phyloP scores from a whole-genome alignment of 2,797 vertebrate species.

The Chaetophractus vellerosus region DNA sequence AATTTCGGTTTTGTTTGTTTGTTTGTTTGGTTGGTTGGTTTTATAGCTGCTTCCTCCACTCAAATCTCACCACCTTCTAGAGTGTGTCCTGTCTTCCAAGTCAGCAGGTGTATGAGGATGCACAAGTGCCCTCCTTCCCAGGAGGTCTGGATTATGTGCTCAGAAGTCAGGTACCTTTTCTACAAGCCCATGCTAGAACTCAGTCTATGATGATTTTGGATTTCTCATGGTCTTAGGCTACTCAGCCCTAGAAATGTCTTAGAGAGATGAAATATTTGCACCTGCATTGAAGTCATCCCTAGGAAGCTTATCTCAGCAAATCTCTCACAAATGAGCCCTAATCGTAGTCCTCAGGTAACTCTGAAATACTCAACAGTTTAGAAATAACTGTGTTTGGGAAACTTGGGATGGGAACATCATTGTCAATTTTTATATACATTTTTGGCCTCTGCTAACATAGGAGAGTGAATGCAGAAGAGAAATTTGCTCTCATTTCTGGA shows the following conservation, averaged over 20 bases:
- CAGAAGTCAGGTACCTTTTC: slow-evolving; percentile 37
- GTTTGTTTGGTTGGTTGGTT: too few species aligned
- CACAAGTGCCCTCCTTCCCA: neutral
- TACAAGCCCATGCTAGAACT: neutral
- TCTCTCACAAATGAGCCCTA: neutral
- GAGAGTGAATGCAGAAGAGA: slow-evolving; percentile 36
- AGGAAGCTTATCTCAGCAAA: slow-evolving; percentile 32
- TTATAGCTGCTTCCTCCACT: neutral
- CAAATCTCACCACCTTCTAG: neutral
- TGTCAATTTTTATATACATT: slow-evolving; percentile 15
- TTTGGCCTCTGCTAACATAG: slow-evolving; percentile 1
- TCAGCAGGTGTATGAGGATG: neutral
- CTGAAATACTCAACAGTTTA: slow-evolving; percentile 43
- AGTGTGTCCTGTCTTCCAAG: neutral
- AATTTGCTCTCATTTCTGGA: slow-evolving; percentile 32
- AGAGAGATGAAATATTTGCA: neutral
- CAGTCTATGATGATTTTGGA: neutral
- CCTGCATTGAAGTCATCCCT: neutral
- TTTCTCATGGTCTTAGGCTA: neutral
- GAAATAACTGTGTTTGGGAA: slow-evolving; percentile 27
- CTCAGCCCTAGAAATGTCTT: neutral
- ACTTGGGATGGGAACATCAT: neutral
- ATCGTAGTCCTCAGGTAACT: slow-evolving; percentile 50
- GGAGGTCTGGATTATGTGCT: neutral
- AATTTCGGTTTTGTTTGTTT: neutral